Evolutionary conservation across 1,140 invertebrate genomes (phyloP), one percentile per base, ranked within the genome.

Genomic region (Paramacrobiotus metropolitanus): DNA sequence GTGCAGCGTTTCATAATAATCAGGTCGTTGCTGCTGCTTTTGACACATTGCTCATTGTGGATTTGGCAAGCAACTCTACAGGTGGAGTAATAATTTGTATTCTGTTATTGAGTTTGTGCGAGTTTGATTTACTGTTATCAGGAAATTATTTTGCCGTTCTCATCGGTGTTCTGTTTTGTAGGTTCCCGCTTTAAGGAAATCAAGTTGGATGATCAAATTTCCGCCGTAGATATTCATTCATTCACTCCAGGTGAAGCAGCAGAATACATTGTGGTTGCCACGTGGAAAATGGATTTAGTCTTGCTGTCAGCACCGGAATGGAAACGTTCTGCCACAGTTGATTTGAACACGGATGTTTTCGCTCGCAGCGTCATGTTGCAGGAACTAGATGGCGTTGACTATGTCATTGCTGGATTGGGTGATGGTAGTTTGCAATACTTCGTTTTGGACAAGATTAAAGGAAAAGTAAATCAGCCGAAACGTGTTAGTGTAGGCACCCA

Each of bases 391-490:
- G 24, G 9, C 24, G 24, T 20, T 15, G 48, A 55, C 24, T 55
- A 20, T 55, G 48, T 55, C 48, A 55, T 55, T 55, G 74, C 74
- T 70, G 92, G 93, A 1, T 75, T 98, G 4, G 94, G 93, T 24
- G 94, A 99, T 76, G 94, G 94, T 2, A 91, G 91, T 28, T 84
- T 99, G 77, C 93, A 89, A 73, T 98, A 98, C 74, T 98, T 95
- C 70, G 81, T 80, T 15, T 74, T 95, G 61, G 82, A 87, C 66
- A 92, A 69, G 86, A 86, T 70, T 86, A 77, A 64, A 67, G 65
- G 62, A 30, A 60, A 60, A 21, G 30, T 59, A 60, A n/a, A 59
- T 45, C 59, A 15, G 31, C 21, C 62, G 28, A 69, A 72, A 59
- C 77, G 76, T 61, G 80, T 96, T 20, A 94, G 90, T 0, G 76